These are phyloP conservation scores for Coturnix japonica DNA, from an alignment of 2,113 vertebrate species.

Conservation along the genomic window DNA sequence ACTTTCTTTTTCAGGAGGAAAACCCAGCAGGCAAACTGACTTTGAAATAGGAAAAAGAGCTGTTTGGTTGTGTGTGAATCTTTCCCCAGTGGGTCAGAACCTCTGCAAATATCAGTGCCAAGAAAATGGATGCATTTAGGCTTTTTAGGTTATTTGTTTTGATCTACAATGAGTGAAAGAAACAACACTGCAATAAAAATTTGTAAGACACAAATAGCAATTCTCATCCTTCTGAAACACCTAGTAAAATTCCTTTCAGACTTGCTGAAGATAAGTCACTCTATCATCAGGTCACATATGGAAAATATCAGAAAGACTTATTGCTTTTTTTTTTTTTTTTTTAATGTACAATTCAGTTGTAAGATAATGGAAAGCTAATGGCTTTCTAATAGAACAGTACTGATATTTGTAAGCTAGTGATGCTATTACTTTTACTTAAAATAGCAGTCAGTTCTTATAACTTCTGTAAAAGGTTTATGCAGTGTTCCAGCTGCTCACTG, in stretches of 20 bases:
- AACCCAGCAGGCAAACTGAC: background rate
- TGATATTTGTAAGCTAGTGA: background rate
- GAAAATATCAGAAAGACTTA: constrained; percentile 36
- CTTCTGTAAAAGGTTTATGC: background rate
- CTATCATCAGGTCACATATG: constrained; percentile 29
- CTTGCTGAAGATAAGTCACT: constrained; percentile 6
- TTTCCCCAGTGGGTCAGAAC: background rate
- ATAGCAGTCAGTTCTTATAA: background rate
- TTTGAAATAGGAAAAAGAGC: background rate
- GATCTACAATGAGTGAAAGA: background rate
- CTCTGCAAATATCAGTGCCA: background rate
- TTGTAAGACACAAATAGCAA: background rate
- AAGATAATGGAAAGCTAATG: constrained; percentile 3
- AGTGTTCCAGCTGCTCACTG: constrained; percentile 23
- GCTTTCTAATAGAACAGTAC: background rate
- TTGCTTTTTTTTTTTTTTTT: background rate
- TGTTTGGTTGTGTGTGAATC: background rate
- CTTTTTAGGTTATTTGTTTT: background rate
- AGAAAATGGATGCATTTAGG: background rate
- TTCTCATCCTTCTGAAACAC: constrained; percentile 14
- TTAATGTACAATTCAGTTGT: background rate
- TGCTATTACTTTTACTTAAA: background rate
- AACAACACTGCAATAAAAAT: background rate
- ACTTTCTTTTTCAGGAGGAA: background rate
- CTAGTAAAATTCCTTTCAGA: constrained; percentile 24